phyloP scores from a whole-genome alignment of 1,140 invertebrate genomes.

The Plutomurus gul region DNA sequence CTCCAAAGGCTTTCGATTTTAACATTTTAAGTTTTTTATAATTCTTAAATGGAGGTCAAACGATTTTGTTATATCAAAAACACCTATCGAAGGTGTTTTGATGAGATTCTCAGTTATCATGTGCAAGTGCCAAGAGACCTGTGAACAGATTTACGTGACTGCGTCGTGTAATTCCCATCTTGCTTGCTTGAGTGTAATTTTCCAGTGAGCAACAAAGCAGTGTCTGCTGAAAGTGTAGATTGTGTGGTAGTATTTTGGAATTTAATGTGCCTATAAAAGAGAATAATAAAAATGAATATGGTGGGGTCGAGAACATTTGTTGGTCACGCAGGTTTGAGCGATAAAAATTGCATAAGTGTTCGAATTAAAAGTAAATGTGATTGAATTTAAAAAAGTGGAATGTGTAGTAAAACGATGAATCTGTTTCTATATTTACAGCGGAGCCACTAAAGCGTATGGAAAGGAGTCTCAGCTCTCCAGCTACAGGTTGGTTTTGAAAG shows the following conservation, averaged over 20 bases:
- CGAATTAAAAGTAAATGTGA: background rate
- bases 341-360: background rate
- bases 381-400: background rate
- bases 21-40: too few species aligned
- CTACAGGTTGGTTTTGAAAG: slow-evolving; percentile 52
- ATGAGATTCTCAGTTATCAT: too few species aligned
- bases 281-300: slow-evolving; percentile 47
- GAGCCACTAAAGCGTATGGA: slow-evolving; percentile 54
- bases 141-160: too few species aligned
- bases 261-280: background rate
- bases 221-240: background rate
- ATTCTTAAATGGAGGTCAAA: too few species aligned
- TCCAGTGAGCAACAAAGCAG: too few species aligned
- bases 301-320: slow-evolving; percentile 34
- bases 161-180: too few species aligned
- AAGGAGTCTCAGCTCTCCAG: slow-evolving; percentile 53
- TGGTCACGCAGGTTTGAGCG: slow-evolving; percentile 36
- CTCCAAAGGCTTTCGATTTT: too few species aligned
- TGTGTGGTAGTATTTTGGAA: background rate
- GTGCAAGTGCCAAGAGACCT: too few species aligned
- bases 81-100: too few species aligned
- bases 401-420: background rate
- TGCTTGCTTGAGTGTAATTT: too few species aligned
- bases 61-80: too few species aligned
- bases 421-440: slow-evolving; percentile 49